These are phyloP conservation scores for Flexamia atlantica DNA, from an alignment of 2,888 invertebrate species.

Conservation along the genomic window DNA sequence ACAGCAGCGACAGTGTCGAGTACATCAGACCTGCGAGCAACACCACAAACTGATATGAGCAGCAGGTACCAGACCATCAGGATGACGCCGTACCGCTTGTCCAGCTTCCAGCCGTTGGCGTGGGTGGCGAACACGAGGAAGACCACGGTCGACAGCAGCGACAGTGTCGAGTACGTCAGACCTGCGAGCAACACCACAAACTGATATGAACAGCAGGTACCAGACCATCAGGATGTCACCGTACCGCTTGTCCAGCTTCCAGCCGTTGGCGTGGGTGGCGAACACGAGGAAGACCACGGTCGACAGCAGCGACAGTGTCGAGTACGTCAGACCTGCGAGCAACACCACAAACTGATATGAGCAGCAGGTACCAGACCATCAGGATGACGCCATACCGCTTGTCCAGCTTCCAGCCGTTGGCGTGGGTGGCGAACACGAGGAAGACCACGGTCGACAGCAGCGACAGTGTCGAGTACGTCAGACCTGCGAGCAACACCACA, in stretches of 20 bases:
- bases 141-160: slow-evolving; percentile 93
- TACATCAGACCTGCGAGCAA: slow-evolving; percentile 87
- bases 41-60: slow-evolving; percentile 90
- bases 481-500: slow-evolving; percentile 78
- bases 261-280: slow-evolving; percentile 96
- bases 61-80: slow-evolving; percentile 97
- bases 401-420: slow-evolving; percentile 97
- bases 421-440: slow-evolving; percentile 93
- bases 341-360: slow-evolving; percentile 73
- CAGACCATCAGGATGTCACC: slow-evolving; percentile 94
- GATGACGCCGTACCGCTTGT: slow-evolving; percentile 91
- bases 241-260: slow-evolving; percentile 95
- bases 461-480: slow-evolving; percentile 95
- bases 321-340: slow-evolving; percentile 84
- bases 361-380: slow-evolving; percentile 97
- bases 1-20: slow-evolving; percentile 94
- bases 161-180: slow-evolving; percentile 93
- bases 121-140: slow-evolving; percentile 95
- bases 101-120: slow-evolving; percentile 96
- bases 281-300: slow-evolving; percentile 94
- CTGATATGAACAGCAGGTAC: slow-evolving; percentile 93
- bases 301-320: slow-evolving; percentile 93
- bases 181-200: slow-evolving; percentile 77
- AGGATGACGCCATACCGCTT: slow-evolving; percentile 91
- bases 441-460: slow-evolving; percentile 95